Base-by-base conservation (phyloP, 2,113 vertebrate species). In the Cromileptes altivelis region DNA sequence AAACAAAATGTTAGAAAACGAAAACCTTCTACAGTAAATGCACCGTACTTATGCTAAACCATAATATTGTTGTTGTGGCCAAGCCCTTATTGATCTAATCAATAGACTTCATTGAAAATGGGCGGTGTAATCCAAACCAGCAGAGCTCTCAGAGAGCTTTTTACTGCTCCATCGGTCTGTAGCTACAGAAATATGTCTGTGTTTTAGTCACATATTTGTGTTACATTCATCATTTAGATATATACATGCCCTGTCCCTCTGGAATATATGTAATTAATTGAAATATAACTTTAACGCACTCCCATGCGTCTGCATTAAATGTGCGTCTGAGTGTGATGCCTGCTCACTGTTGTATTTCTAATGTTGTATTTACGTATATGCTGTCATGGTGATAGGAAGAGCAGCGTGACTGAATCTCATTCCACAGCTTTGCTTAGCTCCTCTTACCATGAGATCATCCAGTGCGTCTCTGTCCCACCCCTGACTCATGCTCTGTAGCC, bases 361-460 rank as follows among this genome's bases (percentile, higher is more conserved):
- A 76, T 85, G 77, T 88, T 85, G 75, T 94, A 89, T 91, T 93
- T 89, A 45, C 42, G 42, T 45, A 75, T 80, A 61, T 74, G 93
- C 85, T 92, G 94, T 92, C 92, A 95, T 94, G 90, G 94, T 89
- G 93, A 94, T 85, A 70, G 80, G 75, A 86, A 87, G 70, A 72
- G 71, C 80, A 75, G 91, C 73, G 67, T 93, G 90, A 90, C 84
- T 85, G 82, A 82, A 81, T 33, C 91, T 92, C 92, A 86, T 92
- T 90, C 89, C 81, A 84, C 75, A 76, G 90, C 90, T 84, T 82
- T 42, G 72, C 81, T 79, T 80, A 80, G 88, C 85, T 92, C 88
- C 61, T 78, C 89, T 85, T 76, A 78, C 85, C 30, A 93, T 95
- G 95, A 95, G 91, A 89, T 95, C 95, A 95, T 95, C 88, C 77